Percentiles rank a stretch among this genome's conserved stretches.
Conservation (phyloP, 2,888 invertebrate genomes). For the Philopedon plagiatum region DNA sequence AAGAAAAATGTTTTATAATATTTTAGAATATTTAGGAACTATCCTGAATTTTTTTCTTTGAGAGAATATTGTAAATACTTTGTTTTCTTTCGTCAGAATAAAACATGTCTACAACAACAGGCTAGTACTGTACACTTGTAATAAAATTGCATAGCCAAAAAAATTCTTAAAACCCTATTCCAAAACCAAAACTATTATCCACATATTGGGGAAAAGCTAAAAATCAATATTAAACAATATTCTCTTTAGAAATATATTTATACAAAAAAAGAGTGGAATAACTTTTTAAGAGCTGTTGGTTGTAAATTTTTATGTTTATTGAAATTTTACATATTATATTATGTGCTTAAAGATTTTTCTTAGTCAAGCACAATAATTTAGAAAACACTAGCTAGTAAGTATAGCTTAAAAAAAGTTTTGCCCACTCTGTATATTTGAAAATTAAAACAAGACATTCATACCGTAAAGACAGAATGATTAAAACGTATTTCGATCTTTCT, state of each 20-base stretch:
- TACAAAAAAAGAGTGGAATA: slow-evolving; percentile 9
- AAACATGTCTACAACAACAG: not conserved
- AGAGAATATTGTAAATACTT: slow-evolving; percentile 10
- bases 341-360: not conserved
- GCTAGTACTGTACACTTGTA: not conserved
- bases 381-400: not conserved
- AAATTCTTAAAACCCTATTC: slow-evolving; percentile 5
- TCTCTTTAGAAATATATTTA: not conserved
- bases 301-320: not conserved
- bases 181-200: not conserved
- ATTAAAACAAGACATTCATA: not conserved
- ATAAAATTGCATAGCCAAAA: slow-evolving; percentile 1
- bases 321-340: not conserved
- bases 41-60: not conserved
- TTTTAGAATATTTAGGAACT: not conserved
- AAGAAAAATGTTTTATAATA: not conserved
- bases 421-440: slow-evolving; percentile 5
- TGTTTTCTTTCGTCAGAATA: not conserved
- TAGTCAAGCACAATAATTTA: not conserved
- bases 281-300: not conserved
- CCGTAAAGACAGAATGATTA: not conserved
- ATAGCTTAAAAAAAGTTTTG: slow-evolving; percentile 7
- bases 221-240: not conserved
- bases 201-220: not conserved
- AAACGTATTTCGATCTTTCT: not conserved